Conservation (phyloP, 2,888 invertebrate species). For the Pachliopta kotzebuea region DNA sequence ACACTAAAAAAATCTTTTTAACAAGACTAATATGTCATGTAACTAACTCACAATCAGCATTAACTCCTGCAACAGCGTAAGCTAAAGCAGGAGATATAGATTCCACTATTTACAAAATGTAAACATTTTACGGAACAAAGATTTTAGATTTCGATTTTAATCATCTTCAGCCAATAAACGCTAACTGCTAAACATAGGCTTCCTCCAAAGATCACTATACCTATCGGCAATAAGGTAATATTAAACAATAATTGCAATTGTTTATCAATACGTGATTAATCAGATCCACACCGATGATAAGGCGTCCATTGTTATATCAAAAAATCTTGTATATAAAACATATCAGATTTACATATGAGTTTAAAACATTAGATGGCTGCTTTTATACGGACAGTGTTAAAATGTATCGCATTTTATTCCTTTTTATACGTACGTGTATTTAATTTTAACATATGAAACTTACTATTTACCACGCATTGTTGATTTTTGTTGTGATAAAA, state of each 20-base stretch:
- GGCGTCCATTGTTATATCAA: slow-evolving; percentile 21
- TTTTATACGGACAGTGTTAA: background rate
- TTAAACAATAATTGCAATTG: slow-evolving; percentile 14
- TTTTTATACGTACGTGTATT: slow-evolving; percentile 18
- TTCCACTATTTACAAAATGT: too few species aligned
- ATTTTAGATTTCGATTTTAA: too few species aligned
- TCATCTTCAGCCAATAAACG: too few species aligned
- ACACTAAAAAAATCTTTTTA: too few species aligned
- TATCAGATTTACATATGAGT: background rate
- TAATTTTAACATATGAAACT: background rate
- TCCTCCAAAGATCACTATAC: background rate
- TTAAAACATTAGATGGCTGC: slow-evolving; percentile 8
- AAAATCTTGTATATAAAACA: slow-evolving; percentile 18
- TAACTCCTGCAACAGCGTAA: too few species aligned
- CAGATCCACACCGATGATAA: slow-evolving; percentile 22
- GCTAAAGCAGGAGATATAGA: too few species aligned
- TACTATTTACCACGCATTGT: background rate
- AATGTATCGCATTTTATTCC: slow-evolving; percentile 3
- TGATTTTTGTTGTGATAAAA: too few species aligned
- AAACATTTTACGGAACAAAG: too few species aligned
- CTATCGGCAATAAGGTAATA: background rate
- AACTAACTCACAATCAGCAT: too few species aligned
- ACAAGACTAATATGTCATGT: too few species aligned
- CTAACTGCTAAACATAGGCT: background rate
- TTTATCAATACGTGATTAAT: slow-evolving; percentile 24